A percentile compares a stretch with the other conserved stretches of the same genome.
Evolutionary conservation across 2,113 vertebrate genomes (phyloP).

Genomic region (Rhea americana): DNA sequence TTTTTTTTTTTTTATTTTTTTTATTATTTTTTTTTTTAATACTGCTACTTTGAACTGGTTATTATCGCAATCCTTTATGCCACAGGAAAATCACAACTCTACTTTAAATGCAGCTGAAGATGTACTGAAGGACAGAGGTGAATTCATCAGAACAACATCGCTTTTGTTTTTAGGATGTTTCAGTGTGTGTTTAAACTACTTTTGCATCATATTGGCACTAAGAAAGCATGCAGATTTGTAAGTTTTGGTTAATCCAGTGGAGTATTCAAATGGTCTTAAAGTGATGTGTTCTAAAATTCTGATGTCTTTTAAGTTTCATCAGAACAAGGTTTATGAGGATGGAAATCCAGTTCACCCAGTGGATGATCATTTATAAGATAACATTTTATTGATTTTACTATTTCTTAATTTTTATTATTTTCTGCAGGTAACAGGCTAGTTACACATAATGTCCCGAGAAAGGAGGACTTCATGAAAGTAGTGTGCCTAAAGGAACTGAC

Average conservation of each 20-base stretch:
- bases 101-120: neutral
- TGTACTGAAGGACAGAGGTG: neutral
- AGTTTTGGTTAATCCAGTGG: neutral
- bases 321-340: neutral
- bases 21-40: neutral
- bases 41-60: neutral
- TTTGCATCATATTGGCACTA: neutral
- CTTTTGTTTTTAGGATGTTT: neutral
- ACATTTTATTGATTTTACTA: neutral
- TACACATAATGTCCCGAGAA: neutral
- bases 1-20: too few species aligned
- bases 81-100: neutral
- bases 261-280: neutral
- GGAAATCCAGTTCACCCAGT: neutral
- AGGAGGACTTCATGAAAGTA: neutral
- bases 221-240: fast-evolving
- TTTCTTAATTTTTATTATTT: neutral
- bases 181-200: neutral
- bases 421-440: neutral
- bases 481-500: neutral
- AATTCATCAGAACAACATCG: neutral
- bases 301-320: neutral
- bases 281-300: neutral
- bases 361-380: neutral
- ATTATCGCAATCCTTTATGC: neutral